phyloP scores from a whole-genome alignment of 2,888 invertebrate genomes.

The Leucophora obtusa region DNA sequence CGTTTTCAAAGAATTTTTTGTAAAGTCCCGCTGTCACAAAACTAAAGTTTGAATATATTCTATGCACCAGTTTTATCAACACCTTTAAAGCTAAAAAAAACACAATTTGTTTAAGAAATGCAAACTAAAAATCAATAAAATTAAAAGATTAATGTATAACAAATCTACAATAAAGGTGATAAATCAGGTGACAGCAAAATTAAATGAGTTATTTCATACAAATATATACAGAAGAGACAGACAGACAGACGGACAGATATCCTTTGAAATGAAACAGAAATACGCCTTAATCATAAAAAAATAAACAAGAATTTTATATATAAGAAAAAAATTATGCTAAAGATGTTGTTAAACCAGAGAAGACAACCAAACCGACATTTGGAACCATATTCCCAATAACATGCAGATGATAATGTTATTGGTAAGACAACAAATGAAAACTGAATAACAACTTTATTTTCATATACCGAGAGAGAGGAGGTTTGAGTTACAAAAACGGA shows the following conservation, averaged over 20 bases:
- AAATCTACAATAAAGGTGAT: conserved; percentile 75
- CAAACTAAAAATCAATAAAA: conserved; percentile 71
- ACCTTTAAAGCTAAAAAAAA: conserved; percentile 37
- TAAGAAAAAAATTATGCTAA: conserved; percentile 54
- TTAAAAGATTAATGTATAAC: conserved; percentile 74
- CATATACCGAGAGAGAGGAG: neutral
- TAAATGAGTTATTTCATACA: conserved; percentile 77
- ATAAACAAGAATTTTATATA: conserved; percentile 23
- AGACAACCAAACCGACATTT: conserved; percentile 60
- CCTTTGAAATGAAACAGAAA: conserved; percentile 14
- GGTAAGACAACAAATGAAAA: conserved; percentile 50
- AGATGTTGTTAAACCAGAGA: conserved; percentile 63
- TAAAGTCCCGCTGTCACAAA: too few species aligned
- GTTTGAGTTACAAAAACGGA: conserved; percentile 37
- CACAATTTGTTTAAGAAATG: conserved; percentile 50
- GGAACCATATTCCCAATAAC: conserved; percentile 55
- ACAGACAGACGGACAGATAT: conserved; percentile 23
- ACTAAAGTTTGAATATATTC: too few species aligned
- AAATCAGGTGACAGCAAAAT: conserved; percentile 79
- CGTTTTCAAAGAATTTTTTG: too few species aligned
- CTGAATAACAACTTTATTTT: conserved; percentile 58
- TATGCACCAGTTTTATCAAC: conserved; percentile 29
- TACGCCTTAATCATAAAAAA: conserved; percentile 49
- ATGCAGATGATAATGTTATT: conserved; percentile 60
- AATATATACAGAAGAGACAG: conserved; percentile 23